These are phyloP conservation scores for Diabrotica virgifera DNA, from an alignment of 1,140 invertebrate genomes.

Conservation along the genomic window DNA sequence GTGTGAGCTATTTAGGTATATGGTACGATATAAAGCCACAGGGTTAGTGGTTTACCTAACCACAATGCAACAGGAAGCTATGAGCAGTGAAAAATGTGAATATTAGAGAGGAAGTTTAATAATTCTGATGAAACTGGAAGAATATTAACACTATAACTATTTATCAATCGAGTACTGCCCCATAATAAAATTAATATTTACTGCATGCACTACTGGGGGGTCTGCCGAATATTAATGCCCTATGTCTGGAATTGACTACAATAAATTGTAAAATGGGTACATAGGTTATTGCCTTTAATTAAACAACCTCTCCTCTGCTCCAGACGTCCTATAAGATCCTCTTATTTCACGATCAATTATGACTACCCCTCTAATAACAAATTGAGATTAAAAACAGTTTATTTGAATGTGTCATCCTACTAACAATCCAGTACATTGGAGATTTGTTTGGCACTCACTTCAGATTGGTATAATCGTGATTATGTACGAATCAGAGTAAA, in stretches of 20 bases:
- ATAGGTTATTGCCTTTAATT: constrained; percentile 19
- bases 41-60: constrained; percentile 10
- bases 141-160: neutral
- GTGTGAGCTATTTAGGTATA: no score
- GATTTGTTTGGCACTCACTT: constrained; percentile 31
- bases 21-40: neutral
- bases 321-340: constrained; percentile 10
- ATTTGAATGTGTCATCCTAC: constrained; percentile 37
- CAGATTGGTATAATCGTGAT: constrained; percentile 8
- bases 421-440: constrained; percentile 28
- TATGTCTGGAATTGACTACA: constrained; percentile 15
- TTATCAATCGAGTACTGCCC: constrained; percentile 6
- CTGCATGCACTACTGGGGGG: constrained; percentile 9
- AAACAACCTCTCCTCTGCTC: constrained; percentile 14
- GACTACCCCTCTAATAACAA: constrained; percentile 22
- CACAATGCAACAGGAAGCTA: constrained; percentile 22
- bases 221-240: constrained; percentile 13
- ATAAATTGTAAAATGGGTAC: constrained; percentile 21
- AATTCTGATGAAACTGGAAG: neutral
- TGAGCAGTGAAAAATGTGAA: constrained; percentile 10
- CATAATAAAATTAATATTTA: constrained; percentile 4
- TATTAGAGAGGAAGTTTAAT: neutral
- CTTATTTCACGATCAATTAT: constrained; percentile 25
- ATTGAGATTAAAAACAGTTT: constrained; percentile 27
- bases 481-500: constrained; percentile 11